phyloP scores from a whole-genome alignment of 2,113 vertebrate genomes.

The Dicrurus megarhynchus region DNA sequence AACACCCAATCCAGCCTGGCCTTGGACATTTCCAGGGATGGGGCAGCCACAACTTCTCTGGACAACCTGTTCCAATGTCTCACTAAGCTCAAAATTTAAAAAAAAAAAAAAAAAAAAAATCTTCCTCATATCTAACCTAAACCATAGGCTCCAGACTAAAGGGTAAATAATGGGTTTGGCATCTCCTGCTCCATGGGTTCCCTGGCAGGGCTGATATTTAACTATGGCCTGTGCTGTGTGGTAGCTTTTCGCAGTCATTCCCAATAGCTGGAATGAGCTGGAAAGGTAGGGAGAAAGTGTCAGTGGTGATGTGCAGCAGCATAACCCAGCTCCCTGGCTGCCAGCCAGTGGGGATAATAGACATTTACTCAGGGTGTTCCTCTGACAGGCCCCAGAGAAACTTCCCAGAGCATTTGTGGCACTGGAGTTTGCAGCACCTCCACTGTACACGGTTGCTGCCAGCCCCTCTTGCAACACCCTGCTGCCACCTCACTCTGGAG shows the following conservation, averaged over 20 bases:
- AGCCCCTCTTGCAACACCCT: neutral
- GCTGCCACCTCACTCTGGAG: neutral
- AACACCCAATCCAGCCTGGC: neutral
- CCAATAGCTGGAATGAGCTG: neutral
- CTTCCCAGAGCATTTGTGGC: neutral
- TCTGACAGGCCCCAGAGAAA: neutral
- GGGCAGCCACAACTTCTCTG: neutral
- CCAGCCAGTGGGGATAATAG: neutral
- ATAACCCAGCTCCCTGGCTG: conserved; percentile 1
- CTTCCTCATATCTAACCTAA: neutral
- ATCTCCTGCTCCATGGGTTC: neutral
- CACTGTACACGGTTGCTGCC: neutral
- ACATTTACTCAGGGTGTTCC: neutral
- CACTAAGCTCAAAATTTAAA: neutral
- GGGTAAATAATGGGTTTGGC: neutral
- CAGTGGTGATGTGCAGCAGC: neutral
- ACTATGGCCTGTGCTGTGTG: neutral
- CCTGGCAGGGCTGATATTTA: neutral
- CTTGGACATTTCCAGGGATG: neutral
- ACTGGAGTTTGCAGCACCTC: neutral
- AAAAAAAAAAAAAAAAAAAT: neutral
- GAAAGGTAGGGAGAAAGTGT: neutral
- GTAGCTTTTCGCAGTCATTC: neutral
- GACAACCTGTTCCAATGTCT: neutral
- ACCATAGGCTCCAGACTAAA: neutral